phyloP scores from a whole-genome alignment of 2,888 invertebrate genomes.

The Euspilapteryx auroguttella region DNA sequence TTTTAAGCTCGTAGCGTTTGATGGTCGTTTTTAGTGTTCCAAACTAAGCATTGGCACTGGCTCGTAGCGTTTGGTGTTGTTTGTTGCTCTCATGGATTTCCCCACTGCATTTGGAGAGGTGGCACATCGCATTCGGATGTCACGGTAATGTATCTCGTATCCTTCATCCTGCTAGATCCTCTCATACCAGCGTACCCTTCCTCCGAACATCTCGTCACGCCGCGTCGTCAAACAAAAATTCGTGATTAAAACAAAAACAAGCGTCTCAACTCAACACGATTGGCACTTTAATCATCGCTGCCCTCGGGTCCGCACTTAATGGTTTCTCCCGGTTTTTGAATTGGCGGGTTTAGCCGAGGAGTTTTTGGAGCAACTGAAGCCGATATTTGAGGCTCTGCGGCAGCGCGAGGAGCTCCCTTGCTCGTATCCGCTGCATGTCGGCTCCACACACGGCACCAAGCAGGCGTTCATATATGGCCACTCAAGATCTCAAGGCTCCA shows the following conservation, averaged over 20 bases:
- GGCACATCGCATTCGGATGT: conserved; percentile 53
- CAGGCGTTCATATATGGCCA: conserved; percentile 64
- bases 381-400: conserved; percentile 91
- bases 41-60: conserved; percentile 52
- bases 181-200: conserved; percentile 24
- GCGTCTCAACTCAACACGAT: conserved; percentile 40
- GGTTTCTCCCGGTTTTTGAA: too few relatives aligned
- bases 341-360: conserved; percentile 87
- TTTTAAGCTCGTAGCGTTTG: conserved; percentile 53
- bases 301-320: too few relatives aligned
- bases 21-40: conserved; percentile 47
- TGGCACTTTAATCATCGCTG: conserved; percentile 49
- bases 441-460: conserved; percentile 65
- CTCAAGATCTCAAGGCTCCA: conserved; percentile 64
- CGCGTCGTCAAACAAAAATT: conserved; percentile 24
- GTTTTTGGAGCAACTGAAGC: conserved; percentile 94
- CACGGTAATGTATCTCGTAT: conserved; percentile 52
- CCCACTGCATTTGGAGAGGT: conserved; percentile 58
- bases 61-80: conserved; percentile 58
- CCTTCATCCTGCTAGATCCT: conserved; percentile 42
- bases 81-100: conserved; percentile 34
- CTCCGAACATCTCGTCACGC: conserved; percentile 2
- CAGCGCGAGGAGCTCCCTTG: conserved; percentile 89
- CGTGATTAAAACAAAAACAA: conserved; percentile 13
- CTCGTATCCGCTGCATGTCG: conserved; percentile 89